Conservation (phyloP, 2,797 vertebrate genomes). For the Poeciliopsis paucimaculata region DNA sequence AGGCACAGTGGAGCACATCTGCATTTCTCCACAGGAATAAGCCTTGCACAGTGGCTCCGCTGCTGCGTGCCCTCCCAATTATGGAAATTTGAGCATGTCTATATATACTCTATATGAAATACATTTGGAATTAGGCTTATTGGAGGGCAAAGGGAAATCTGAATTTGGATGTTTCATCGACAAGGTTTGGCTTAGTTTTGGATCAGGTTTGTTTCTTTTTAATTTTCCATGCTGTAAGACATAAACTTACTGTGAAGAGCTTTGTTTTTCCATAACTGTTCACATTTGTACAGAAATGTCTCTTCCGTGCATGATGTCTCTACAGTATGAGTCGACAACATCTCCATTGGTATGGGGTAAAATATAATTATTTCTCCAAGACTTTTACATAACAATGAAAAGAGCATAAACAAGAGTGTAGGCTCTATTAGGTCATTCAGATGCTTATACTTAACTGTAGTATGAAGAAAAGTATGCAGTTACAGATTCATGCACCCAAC, state of each 20-base stretch:
- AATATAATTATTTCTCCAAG: background rate
- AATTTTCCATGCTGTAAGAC: background rate
- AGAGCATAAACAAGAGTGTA: background rate
- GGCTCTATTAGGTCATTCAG: background rate
- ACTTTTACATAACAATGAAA: background rate
- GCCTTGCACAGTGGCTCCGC: conserved; percentile 59
- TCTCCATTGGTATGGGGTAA: background rate
- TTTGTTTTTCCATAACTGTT: background rate
- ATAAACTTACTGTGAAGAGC: background rate
- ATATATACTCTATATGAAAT: conserved; percentile 49
- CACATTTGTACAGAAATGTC: background rate
- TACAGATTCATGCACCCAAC: background rate
- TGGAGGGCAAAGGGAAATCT: conserved; percentile 32
- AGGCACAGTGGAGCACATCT: conserved; percentile 73
- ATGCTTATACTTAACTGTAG: background rate
- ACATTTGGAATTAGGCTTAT: conserved; percentile 30
- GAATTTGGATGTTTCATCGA: background rate
- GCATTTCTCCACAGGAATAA: conserved; percentile 70
- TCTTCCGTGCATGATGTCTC: background rate
- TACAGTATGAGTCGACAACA: background rate
- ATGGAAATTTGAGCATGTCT: conserved; percentile 65
- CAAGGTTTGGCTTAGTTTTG: background rate
- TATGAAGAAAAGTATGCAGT: background rate
- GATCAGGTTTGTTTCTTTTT: background rate
- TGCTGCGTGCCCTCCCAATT: conserved; percentile 66